These are phyloP conservation scores for Manis javanica DNA, from an alignment of 2,797 vertebrate species.

Conservation along the genomic window DNA sequence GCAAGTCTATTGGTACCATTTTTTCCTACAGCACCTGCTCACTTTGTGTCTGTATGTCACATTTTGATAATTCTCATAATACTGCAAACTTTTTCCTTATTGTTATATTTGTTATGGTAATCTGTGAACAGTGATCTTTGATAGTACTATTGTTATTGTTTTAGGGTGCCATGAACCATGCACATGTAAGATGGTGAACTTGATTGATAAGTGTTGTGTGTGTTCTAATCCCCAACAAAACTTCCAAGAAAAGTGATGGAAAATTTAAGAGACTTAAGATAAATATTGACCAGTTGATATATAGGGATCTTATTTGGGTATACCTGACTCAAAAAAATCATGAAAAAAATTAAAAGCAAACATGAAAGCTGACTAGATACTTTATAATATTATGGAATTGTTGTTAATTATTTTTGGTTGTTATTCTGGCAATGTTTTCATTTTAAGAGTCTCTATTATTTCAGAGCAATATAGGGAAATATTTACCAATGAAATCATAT, in stretches of 20 bases:
- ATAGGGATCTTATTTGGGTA: not conserved
- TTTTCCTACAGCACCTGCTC: not conserved
- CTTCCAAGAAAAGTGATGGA: not conserved
- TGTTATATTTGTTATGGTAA: not conserved
- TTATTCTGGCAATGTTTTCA: not conserved
- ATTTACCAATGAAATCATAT: not conserved
- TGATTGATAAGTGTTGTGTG: not conserved
- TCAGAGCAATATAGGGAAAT: not conserved
- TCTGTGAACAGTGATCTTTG: not conserved
- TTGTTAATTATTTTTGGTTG: not conserved
- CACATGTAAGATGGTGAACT: not conserved
- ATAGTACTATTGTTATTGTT: not conserved
- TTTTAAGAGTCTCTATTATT: not conserved
- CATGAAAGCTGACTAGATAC: not conserved
- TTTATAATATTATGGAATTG: not conserved
- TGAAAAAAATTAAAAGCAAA: not conserved
- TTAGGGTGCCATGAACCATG: not conserved
- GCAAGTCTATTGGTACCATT: not conserved
- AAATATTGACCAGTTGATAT: not conserved
- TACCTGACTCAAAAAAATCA: not conserved
- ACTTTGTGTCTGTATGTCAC: not conserved
- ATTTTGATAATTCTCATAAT: not conserved
- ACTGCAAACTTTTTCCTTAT: not conserved
- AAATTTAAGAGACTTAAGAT: not conserved
- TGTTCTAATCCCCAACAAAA: not conserved